Evolutionary conservation across 1,140 invertebrate species (phyloP), one percentile per base, ranked within the genome.

Genomic region (Nasonia vitripennis): DNA sequence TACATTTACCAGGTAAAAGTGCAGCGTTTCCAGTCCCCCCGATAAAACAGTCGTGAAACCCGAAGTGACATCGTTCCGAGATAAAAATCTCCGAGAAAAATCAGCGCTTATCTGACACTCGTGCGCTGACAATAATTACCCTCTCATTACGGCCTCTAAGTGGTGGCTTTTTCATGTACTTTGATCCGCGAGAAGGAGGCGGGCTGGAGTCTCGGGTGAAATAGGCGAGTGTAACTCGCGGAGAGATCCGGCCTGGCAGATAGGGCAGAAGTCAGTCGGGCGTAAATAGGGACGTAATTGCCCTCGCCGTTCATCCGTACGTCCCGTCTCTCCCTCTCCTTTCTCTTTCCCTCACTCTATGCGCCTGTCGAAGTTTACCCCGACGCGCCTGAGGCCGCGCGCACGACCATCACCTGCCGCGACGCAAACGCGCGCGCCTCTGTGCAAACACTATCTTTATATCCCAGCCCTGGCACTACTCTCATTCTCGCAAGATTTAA

Each of bases 261-360:
- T 82, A 82, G 27, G 70, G 23, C 70, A 71, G 31, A 51, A 74
- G 81, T 82, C 27, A 74, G 70, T 31, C 81, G 27, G 78, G 51
- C 48, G 45, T 82, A 82, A 82, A 82, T 82, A 82, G 70, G 68
- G 37, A 82, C 81, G 68, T 82, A 82, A 82, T 82, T 82, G 81
- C 37, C 68, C 51, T 27, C 70, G 27, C 37, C 81, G 81, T 55
- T 82, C 81, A 82, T 73, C 41, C 81, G 71, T 55, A 62, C 41
- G 27, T 82, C 70, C 81, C 79, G n/a, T 14, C 31, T 51, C 14
- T 45, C 41, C 27, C 27, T 27, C 27, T 27, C 27, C 27, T 27
- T 1, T 27, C 27, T 27, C 1, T 27, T 27, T 27, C 27, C 27
- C 27, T 27, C 27, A 27, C 27, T 37, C 34, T 37, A 37, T 45